These are phyloP conservation scores for Drosophila insularis DNA, from an alignment of 1,140 invertebrate species.

Conservation along the genomic window DNA sequence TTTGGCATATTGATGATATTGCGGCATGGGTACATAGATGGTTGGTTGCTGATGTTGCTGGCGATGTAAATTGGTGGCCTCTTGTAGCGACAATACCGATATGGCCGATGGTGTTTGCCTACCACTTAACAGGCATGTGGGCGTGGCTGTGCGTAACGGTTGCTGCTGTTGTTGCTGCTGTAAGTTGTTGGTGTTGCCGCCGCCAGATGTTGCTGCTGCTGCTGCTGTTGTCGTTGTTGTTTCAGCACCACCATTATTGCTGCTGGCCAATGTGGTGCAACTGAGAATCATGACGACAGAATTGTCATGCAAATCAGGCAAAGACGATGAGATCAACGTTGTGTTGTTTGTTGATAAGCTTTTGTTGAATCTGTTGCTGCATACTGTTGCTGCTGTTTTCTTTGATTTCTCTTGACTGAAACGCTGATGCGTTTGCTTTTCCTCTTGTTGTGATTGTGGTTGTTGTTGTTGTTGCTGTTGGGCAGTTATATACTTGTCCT, in stretches of 20 bases:
- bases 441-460: conserved; percentile 39
- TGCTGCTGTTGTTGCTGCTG: conserved; percentile 40
- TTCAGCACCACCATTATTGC: conserved; percentile 46
- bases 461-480: neutral
- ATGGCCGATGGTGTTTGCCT: conserved; percentile 74
- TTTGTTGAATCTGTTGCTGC: conserved; percentile 66
- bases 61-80: conserved; percentile 56
- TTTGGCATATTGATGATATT: conserved; percentile 67
- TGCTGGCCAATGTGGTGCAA: conserved; percentile 74
- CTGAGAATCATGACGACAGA: conserved; percentile 81
- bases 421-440: too few species aligned
- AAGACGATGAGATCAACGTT: conserved; percentile 64
- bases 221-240: conserved; percentile 32
- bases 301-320: conserved; percentile 78
- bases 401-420: conserved; percentile 22
- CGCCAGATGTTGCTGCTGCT: conserved; percentile 25
- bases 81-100: conserved; percentile 72
- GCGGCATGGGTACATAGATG: conserved; percentile 63
- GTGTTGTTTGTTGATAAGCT: conserved; percentile 60
- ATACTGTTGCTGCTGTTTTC: conserved; percentile 59
- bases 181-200: conserved; percentile 22
- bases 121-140: conserved; percentile 68
- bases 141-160: conserved; percentile 67
- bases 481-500: conserved; percentile 64
- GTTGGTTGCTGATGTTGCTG: conserved; percentile 49